Conservation (phyloP, 2,113 vertebrate species). For the Grallaria varia region DNA sequence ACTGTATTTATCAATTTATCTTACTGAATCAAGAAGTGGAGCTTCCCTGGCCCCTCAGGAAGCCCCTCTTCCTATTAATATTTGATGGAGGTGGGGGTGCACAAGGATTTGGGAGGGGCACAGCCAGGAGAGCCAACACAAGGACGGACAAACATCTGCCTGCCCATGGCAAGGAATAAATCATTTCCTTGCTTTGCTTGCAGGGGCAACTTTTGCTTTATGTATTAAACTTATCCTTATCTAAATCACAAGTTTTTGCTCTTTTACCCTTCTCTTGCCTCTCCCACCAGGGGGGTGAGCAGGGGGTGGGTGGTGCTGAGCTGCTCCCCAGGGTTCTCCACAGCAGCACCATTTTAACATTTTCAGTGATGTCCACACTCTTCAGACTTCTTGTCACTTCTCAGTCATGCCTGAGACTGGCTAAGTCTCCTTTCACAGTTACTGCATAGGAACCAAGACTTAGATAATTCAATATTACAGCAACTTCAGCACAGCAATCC, state of each 20-base stretch:
- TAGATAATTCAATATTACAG: background rate
- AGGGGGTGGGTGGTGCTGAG: background rate
- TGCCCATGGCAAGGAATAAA: accelerated
- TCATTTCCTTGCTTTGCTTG: background rate
- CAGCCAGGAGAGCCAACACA: background rate
- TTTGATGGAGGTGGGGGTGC: background rate
- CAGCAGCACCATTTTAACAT: background rate
- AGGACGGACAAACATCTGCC: background rate
- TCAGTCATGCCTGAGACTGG: background rate
- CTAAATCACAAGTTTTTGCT: background rate
- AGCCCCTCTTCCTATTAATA: background rate
- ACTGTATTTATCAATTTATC: background rate
- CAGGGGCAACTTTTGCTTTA: background rate
- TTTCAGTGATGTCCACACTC: background rate
- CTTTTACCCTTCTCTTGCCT: background rate
- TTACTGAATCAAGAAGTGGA: background rate
- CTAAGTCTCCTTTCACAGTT: background rate
- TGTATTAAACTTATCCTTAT: background rate
- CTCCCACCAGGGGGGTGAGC: accelerated
- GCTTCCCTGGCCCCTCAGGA: background rate
- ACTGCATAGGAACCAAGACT: background rate
- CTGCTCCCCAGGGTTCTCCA: background rate
- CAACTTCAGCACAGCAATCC: background rate
- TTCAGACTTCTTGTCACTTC: background rate
- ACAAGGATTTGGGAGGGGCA: background rate